Evolutionary conservation across 2,888 invertebrate species (phyloP).

Genomic region (Polymixis lichenea): DNA sequence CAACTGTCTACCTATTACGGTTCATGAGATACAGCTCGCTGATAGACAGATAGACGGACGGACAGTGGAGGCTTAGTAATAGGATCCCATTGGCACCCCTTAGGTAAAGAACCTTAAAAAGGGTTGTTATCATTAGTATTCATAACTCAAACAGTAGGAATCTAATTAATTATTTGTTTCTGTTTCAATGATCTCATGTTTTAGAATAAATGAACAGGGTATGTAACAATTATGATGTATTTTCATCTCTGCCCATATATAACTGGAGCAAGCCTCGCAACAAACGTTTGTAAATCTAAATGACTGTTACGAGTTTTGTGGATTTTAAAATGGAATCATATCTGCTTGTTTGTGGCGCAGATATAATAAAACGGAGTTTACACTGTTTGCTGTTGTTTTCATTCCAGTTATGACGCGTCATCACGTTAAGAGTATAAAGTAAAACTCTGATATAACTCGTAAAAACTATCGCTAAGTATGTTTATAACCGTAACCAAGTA

Average conservation of each 20-base stretch:
- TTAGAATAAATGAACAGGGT: conserved; percentile 1
- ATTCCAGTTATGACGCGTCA: not conserved
- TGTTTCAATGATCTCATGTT: conserved; percentile 2
- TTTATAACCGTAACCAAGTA: not conserved
- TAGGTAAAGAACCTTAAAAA: not conserved
- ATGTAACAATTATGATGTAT: not conserved
- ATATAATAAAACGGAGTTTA: conserved; percentile 6
- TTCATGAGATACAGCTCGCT: no score
- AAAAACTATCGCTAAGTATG: not conserved
- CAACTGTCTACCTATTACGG: no score
- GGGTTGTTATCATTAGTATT: no score
- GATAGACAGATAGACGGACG: no score
- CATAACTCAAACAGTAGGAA: not conserved
- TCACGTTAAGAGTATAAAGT: not conserved
- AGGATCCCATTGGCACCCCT: no score
- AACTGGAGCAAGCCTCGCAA: conserved; percentile 2
- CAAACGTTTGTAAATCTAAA: conserved; percentile 7
- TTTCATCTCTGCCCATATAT: conserved; percentile 1
- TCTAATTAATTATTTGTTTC: not conserved
- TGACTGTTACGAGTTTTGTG: conserved; percentile 4
- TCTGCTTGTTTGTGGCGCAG: conserved; percentile 16
- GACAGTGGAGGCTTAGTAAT: no score
- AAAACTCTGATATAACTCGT: not conserved
- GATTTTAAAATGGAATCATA: conserved; percentile 16
- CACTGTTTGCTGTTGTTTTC: conserved; percentile 8